Conservation (phyloP, 2,888 invertebrate genomes). For the Salpingus planirostris region DNA sequence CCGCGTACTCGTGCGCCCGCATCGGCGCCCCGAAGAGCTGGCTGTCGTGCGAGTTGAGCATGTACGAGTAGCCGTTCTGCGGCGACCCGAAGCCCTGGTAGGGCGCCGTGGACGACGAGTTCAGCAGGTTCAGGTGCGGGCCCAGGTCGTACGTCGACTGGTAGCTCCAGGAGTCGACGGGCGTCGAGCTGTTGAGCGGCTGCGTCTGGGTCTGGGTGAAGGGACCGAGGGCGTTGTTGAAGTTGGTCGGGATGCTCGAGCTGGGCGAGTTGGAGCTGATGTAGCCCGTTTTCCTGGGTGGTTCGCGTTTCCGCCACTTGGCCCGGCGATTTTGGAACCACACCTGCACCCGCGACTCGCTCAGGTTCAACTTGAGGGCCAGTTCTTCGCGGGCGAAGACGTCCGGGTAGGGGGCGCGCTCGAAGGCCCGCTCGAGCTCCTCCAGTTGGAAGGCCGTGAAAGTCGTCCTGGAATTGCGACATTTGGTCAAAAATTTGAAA, state of each 20-base stretch:
- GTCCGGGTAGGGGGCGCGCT: conserved; percentile 92
- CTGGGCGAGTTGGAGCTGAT: conserved; percentile 62
- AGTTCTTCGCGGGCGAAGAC: conserved; percentile 92
- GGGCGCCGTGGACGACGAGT: conserved; percentile 50
- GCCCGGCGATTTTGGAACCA: conserved; percentile 90
- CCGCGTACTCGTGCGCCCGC: conserved; percentile 51
- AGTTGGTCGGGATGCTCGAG: conserved; percentile 45
- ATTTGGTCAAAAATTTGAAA: too few species aligned
- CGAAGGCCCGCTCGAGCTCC: conserved; percentile 87
- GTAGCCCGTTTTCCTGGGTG: conserved; percentile 81
- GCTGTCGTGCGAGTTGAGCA: conserved; percentile 60
- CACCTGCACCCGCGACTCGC: conserved; percentile 69
- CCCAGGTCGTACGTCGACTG: conserved; percentile 70
- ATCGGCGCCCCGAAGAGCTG: conserved; percentile 56
- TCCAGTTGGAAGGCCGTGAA: conserved; percentile 93
- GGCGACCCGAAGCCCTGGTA: conserved; percentile 57
- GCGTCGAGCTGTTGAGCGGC: conserved; percentile 30
- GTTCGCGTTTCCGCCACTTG: conserved; percentile 91
- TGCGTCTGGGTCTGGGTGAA: conserved; percentile 44
- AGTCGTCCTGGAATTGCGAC: conserved; percentile 64
- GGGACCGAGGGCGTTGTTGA: conserved; percentile 51
- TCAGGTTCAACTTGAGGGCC: conserved; percentile 80
- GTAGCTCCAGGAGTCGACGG: conserved; percentile 68
- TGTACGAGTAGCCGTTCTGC: conserved; percentile 51
- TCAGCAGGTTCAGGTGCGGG: conserved; percentile 64